Evolutionary conservation across 2,113 vertebrate species (phyloP).

Genomic region (Myodes glareolus): DNA sequence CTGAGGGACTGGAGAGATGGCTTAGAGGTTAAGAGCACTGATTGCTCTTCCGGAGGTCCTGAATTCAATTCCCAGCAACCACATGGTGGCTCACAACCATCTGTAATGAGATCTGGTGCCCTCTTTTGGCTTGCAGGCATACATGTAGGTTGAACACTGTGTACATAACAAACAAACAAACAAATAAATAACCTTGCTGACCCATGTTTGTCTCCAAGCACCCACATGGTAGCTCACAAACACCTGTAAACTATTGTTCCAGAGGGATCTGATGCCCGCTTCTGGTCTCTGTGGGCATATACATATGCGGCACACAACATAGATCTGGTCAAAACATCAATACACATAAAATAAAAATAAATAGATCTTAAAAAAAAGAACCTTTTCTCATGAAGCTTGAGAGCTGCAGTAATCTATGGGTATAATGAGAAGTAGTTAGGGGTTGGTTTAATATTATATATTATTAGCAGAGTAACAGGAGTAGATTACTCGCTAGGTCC

Average conservation of each 20-base stretch:
- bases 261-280: neutral
- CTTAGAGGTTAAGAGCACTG: too few relatives aligned
- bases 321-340: neutral
- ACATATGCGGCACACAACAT: neutral
- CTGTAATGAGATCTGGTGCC: too few relatives aligned
- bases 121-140: too few relatives aligned
- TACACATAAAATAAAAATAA: neutral
- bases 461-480: neutral
- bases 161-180: too few relatives aligned
- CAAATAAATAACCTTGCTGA: neutral
- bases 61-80: too few relatives aligned
- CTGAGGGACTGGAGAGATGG: too few relatives aligned
- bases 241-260: neutral
- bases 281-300: neutral
- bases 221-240: neutral
- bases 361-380: neutral
- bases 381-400: neutral
- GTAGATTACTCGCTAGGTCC: neutral
- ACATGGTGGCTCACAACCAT: too few relatives aligned
- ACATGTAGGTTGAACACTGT: too few relatives aligned
- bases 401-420: neutral
- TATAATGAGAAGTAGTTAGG: neutral
- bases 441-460: neutral
- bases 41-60: too few relatives aligned
- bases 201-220: neutral